A percentile compares a stretch with the other conserved stretches of the same genome.
Evolutionary conservation across 2,113 vertebrate genomes (phyloP).

Genomic region (Mobula birostris): DNA sequence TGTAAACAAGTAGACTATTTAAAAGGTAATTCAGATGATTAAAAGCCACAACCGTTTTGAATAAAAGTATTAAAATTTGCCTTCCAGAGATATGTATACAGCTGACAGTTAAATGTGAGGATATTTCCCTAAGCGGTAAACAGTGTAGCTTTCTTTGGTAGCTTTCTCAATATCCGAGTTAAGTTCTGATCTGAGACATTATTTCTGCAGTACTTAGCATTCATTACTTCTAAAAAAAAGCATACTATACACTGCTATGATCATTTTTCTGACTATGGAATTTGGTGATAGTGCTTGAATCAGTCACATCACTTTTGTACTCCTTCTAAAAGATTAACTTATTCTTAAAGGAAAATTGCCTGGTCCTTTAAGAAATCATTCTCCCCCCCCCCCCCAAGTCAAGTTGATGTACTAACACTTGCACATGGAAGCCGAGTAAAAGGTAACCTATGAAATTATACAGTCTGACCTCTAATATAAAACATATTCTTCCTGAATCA

Average conservation of each 20-base stretch:
- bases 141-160: background rate
- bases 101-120: background rate
- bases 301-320: background rate
- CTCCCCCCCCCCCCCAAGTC: background rate
- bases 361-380: background rate
- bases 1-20: slow-evolving; percentile 53
- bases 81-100: background rate
- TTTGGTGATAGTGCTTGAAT: background rate
- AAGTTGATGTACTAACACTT: background rate
- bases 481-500: background rate
- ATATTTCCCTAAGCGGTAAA: background rate
- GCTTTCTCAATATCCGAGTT: background rate
- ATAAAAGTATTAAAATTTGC: slow-evolving; percentile 44
- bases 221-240: background rate
- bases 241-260: background rate
- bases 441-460: background rate
- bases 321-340: background rate
- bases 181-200: background rate
- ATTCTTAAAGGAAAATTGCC: background rate
- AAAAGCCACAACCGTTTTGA: slow-evolving; percentile 54
- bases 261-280: background rate
- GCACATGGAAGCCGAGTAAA: background rate
- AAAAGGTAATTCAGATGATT: slow-evolving; percentile 53
- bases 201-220: background rate
- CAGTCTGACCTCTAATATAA: background rate